A percentile compares a stretch with the other conserved stretches of the same genome.
Evolutionary conservation across 2,888 invertebrate species (phyloP).

Genomic region (Gastracanthus pulcherrimus): DNA sequence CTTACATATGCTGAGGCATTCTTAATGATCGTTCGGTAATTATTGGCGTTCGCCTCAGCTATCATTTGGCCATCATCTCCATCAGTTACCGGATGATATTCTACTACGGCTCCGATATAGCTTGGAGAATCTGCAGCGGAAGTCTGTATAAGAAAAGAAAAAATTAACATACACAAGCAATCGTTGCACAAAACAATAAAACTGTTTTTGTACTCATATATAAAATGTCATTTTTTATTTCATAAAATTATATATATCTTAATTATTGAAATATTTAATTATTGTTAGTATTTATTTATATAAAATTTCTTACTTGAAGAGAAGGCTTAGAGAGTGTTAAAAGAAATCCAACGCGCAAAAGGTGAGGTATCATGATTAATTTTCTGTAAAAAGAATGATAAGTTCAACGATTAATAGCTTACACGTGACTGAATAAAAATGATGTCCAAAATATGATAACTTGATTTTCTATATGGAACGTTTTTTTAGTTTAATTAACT

Average conservation of each 20-base stretch:
- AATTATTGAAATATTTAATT: neutral
- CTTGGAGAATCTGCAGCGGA: conserved; percentile 21
- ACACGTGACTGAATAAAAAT: neutral
- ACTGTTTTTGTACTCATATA: neutral
- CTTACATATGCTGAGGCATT: conserved; percentile 63
- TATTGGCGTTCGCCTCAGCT: conserved; percentile 44
- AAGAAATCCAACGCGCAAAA: neutral
- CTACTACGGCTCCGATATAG: conserved; percentile 69
- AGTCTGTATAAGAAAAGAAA: neutral
- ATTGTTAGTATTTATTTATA: neutral
- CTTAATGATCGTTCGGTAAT: conserved; percentile 61
- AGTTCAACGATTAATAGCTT: neutral
- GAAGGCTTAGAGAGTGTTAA: conserved; percentile 13
- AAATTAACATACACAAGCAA: neutral
- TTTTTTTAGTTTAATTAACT: too few species aligned
- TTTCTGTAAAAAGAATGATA: neutral
- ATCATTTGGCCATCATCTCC: conserved; percentile 33
- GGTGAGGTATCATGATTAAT: conserved; percentile 2
- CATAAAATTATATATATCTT: neutral
- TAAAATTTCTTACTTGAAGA: conserved; percentile 3
- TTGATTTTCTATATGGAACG: neutral
- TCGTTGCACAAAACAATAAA: neutral
- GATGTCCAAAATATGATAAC: neutral
- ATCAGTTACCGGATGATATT: conserved; percentile 62
- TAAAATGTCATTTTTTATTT: neutral